Evolutionary conservation across 2,797 vertebrate species (phyloP), one percentile per base, ranked within the genome.

Genomic region (Sebastes umbrosus): DNA sequence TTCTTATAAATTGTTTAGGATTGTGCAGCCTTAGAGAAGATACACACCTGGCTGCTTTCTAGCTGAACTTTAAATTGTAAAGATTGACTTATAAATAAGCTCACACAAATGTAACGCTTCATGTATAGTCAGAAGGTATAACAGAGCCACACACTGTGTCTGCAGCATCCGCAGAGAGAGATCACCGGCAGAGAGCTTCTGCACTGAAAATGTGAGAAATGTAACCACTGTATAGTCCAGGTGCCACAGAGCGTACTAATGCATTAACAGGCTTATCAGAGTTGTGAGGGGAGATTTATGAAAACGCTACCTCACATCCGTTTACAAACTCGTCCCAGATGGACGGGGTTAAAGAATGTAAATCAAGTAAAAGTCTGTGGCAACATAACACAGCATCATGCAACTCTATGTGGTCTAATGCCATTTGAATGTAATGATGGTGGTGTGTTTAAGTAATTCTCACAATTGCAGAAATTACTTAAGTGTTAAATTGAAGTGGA

Each of bases 211-310:
- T 68, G 29, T 77, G 78, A 46, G 74, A 75, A 66, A 68, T 64
- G 7, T 27, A 50, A 68, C 73, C 8, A 6, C 0, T 59, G 8
- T 31, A 18, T 24, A 58, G 57, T 36, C 78, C 81, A 75, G 78
- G 52, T 80, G 75, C 75, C 54, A 50, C 55, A 5, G 24, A 73
- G 77, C 20, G 8, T 27, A 54, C 46, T 66, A 72, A 82, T 72
- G 66, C 70, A 78, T 76, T 84, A 64, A 20, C 59, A 71, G 66
- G 29, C 70, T 70, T 69, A 69, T 86, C 75, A 31, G 36, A 75
- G 63, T 3, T 7, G 18, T n/a, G 64, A 72, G 64, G 55, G 67
- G 73, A 84, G 79, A 89, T 85, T 89, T 78, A 89, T 75, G 8
- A 31, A 80, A 73, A 60, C 3, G 3, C 58, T n/a, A 29, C 43